phyloP scores from a whole-genome alignment of 1,140 invertebrate genomes.

The Eupristina koningsbergeri region DNA sequence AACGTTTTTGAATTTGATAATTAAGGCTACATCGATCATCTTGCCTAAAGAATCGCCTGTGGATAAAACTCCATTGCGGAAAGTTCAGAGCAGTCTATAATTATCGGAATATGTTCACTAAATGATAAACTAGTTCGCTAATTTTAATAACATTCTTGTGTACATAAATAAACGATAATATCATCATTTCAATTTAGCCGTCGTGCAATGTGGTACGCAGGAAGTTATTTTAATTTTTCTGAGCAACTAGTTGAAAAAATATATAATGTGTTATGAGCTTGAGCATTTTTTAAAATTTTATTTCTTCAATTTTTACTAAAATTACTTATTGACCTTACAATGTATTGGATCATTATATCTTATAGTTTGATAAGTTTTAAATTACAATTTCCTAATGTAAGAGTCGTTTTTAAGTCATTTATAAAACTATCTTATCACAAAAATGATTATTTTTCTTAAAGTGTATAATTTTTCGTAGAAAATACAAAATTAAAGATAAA shows the following conservation, averaged over 20 bases:
- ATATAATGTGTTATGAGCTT: neutral
- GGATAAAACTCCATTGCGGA: neutral
- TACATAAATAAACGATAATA: neutral
- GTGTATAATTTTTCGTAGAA: no score
- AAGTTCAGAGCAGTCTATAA: neutral
- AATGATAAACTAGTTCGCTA: constrained; percentile 4
- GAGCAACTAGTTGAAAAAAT: neutral
- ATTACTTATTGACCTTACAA: neutral
- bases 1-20: constrained; percentile 8
- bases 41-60: neutral
- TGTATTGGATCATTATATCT: no score
- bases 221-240: constrained; percentile 1
- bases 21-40: constrained; percentile 20
- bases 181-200: neutral
- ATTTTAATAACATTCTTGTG: constrained; percentile 2
- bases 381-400: neutral
- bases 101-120: neutral
- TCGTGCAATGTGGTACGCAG: no score
- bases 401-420: no score
- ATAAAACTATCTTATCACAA: no score
- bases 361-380: neutral
- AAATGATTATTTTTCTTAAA: no score
- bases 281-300: neutral
- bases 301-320: neutral
- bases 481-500: no score